Percentiles rank a stretch among this genome's conserved stretches.
Evolutionary conservation across 1,140 invertebrate species (phyloP).

Genomic region (Aricia agestis): DNA sequence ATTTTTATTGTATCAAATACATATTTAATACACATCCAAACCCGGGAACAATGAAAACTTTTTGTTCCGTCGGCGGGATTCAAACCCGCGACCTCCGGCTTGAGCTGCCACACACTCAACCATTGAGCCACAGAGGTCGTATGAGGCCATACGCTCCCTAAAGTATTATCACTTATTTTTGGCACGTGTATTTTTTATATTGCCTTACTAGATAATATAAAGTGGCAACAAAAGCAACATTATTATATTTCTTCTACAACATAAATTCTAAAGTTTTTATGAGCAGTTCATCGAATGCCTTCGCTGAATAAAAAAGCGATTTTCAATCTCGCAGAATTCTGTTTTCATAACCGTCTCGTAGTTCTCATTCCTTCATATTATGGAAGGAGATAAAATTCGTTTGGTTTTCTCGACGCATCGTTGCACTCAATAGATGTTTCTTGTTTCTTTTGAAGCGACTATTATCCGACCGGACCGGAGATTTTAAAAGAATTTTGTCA

Average conservation of each 20-base stretch:
- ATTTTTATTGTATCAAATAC: too few relatives aligned
- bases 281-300: not conserved
- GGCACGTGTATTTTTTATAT: too few relatives aligned
- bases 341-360: conserved; percentile 1
- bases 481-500: conserved; percentile 19
- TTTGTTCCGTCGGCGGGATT: too few relatives aligned
- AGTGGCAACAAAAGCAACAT: too few relatives aligned
- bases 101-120: too few relatives aligned
- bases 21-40: too few relatives aligned
- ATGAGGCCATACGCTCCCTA: too few relatives aligned
- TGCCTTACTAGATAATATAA: too few relatives aligned
- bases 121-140: too few relatives aligned
- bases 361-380: not conserved
- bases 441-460: conserved; percentile 16
- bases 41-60: too few relatives aligned
- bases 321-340: not conserved
- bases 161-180: too few relatives aligned
- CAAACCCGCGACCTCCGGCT: too few relatives aligned
- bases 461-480: not conserved
- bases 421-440: conserved; percentile 15
- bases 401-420: conserved; percentile 17
- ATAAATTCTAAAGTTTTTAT: not conserved
- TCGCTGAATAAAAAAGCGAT: not conserved
- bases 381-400: conserved; percentile 2
- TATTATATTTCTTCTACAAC: not conserved